These are phyloP conservation scores for Ophion costatus DNA, from an alignment of 2,888 invertebrate genomes.

Conservation along the genomic window DNA sequence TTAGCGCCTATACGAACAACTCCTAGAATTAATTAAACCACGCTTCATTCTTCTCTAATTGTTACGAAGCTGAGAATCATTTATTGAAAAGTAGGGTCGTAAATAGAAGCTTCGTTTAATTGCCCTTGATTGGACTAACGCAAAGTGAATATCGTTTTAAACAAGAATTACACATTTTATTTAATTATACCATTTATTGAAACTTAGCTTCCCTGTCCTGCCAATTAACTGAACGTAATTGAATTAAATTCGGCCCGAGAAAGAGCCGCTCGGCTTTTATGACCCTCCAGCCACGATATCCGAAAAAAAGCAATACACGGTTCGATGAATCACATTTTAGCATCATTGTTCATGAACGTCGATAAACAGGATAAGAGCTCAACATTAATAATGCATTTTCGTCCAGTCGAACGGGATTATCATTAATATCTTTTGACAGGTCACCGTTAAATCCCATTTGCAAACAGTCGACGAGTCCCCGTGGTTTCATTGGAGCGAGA, in stretches of 20 bases:
- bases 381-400: slow-evolving; percentile 11
- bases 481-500: slow-evolving; percentile 26
- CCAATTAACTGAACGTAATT: neutral
- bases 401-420: slow-evolving; percentile 44
- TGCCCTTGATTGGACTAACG: neutral
- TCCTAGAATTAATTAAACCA: too few relatives aligned
- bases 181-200: neutral
- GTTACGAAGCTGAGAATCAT: neutral
- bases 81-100: neutral
- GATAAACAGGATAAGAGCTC: slow-evolving; percentile 27
- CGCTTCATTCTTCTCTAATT: too few relatives aligned
- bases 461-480: slow-evolving; percentile 23
- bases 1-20: too few relatives aligned
- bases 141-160: neutral
- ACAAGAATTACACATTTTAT: neutral
- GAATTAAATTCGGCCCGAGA: neutral
- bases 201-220: neutral
- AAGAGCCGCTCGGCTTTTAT: neutral
- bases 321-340: slow-evolving; percentile 34
- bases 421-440: slow-evolving; percentile 59
- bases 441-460: slow-evolving; percentile 53
- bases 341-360: slow-evolving; percentile 21
- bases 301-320: neutral
- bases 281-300: neutral
- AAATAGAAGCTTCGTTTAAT: neutral